Percentiles rank a stretch among this genome's conserved stretches.
These are phyloP conservation scores for Heliconius melpomene DNA, from an alignment of 1,140 invertebrate genomes.

Conservation along the genomic window DNA sequence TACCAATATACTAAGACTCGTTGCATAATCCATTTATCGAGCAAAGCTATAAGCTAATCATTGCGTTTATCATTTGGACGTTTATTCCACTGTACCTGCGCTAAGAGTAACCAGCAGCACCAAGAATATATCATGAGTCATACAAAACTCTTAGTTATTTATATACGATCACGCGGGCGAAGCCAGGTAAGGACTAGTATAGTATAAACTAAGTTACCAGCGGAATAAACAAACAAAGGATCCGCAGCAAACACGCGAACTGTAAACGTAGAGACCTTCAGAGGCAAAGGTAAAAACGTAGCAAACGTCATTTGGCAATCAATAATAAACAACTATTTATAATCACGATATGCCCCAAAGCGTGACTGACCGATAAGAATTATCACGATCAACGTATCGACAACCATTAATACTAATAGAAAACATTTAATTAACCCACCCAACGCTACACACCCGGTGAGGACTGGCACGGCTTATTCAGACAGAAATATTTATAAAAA, in stretches of 20 bases:
- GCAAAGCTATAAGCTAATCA: no score
- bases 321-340: conserved; percentile 18
- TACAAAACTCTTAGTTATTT: no score
- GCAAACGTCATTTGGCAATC: conserved; percentile 7
- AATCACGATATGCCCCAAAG: neutral
- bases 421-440: conserved; percentile 25
- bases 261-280: conserved; percentile 19
- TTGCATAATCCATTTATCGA: no score
- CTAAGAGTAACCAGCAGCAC: no score
- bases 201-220: neutral
- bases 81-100: no score
- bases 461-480: conserved; percentile 16
- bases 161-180: no score
- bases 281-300: conserved; percentile 7
- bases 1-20: no score
- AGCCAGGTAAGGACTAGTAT: no score
- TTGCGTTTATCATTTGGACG: no score
- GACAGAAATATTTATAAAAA: neutral
- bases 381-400: conserved; percentile 29
- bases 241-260: neutral
- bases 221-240: neutral
- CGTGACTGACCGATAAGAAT: conserved; percentile 25
- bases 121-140: no score
- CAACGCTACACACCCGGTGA: conserved; percentile 1
- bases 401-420: conserved; percentile 25